Evolutionary conservation across 2,888 invertebrate genomes (phyloP).

Genomic region (Papilio gigon): DNA sequence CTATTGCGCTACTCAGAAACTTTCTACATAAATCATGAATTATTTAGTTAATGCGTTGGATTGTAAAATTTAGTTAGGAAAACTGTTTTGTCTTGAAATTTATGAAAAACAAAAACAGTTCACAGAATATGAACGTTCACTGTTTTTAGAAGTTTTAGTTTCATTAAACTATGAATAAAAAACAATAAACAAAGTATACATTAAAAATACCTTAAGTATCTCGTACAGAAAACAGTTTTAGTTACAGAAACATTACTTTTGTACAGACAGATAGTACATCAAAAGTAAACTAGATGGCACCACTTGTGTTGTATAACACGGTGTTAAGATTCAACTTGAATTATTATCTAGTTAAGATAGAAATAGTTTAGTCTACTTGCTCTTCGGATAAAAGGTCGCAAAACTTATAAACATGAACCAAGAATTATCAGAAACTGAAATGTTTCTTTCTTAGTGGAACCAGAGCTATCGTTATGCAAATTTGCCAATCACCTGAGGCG

Average conservation of each 20-base stretch:
- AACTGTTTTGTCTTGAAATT: not conserved
- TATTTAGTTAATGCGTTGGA: constrained; percentile 25
- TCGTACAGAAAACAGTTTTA: no score
- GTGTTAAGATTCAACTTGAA: not conserved
- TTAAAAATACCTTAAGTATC: no score
- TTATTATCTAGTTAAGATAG: not conserved
- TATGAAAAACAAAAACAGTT: constrained; percentile 9
- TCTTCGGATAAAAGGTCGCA: no score
- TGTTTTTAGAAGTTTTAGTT: not conserved
- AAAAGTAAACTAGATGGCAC: not conserved
- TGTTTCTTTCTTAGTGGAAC: no score
- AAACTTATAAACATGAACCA: not conserved
- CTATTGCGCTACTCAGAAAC: constrained; percentile 22
- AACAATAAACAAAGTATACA: no score
- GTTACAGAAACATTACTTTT: no score
- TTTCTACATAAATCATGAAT: constrained; percentile 32
- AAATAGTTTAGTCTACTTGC: no score
- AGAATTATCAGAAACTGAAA: not conserved
- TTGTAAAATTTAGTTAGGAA: constrained; percentile 14
- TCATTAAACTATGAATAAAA: not conserved
- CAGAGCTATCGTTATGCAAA: no score
- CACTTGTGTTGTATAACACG: not conserved
- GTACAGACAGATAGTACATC: not conserved
- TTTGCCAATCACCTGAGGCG: constrained; percentile 1
- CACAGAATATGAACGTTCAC: not conserved